Evolutionary conservation across 1,140 invertebrate genomes (phyloP).

Genomic region (Musca domestica): DNA sequence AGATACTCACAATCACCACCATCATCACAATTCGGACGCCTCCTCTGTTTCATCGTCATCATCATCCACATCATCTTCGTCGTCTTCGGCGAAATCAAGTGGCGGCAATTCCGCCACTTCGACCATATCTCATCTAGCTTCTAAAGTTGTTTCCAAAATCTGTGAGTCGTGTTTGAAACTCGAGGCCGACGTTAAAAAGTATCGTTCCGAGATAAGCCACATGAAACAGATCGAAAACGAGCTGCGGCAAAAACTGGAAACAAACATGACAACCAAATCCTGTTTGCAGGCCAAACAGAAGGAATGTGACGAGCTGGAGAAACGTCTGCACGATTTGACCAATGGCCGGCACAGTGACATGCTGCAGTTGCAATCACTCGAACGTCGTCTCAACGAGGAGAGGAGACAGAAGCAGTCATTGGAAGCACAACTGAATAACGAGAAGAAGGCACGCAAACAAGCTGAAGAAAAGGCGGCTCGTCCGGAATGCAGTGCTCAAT

Average conservation of each 20-base stretch:
- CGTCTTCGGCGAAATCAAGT: constrained; percentile 33
- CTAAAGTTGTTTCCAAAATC: constrained; percentile 51
- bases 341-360: constrained; percentile 75
- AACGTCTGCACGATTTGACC: constrained; percentile 67
- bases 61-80: constrained; percentile 40
- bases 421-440: constrained; percentile 75
- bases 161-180: constrained; percentile 56
- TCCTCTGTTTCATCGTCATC: constrained; percentile 12
- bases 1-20: constrained; percentile 29
- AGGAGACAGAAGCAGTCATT: constrained; percentile 68
- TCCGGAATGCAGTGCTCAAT: constrained; percentile 74
- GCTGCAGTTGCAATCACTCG: constrained; percentile 69
- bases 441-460: constrained; percentile 69
- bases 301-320: constrained; percentile 52
- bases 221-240: constrained; percentile 81
- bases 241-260: constrained; percentile 71
- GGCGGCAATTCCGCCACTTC: constrained; percentile 32
- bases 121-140: constrained; percentile 46
- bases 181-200: constrained; percentile 74
- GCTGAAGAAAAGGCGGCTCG: constrained; percentile 64
- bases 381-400: constrained; percentile 83
- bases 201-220: constrained; percentile 75
- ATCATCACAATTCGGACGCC: constrained; percentile 31
- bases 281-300: constrained; percentile 53
- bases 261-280: constrained; percentile 49